Evolutionary conservation across 1,140 invertebrate species (phyloP), one percentile per base, ranked within the genome.

Genomic region (Drosophila littoralis): DNA sequence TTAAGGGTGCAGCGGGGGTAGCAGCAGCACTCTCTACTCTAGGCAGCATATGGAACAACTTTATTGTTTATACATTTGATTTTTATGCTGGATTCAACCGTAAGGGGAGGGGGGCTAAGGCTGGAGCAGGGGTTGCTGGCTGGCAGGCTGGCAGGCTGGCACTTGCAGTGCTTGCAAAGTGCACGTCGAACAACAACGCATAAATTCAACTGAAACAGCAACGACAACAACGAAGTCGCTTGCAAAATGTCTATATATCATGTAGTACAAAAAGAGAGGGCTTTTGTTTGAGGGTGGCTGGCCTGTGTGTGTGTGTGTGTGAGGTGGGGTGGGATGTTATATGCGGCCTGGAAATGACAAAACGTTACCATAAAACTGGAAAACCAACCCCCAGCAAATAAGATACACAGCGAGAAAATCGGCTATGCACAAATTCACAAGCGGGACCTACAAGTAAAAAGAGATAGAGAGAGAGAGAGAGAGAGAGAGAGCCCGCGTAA

Each of bases 31-130:
- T 59, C 40, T 13, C 8, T n/a, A 45, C 38, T 33, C 15, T 58
- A n/a, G 48, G 40, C 51, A 73, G 60, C 75, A 89, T 89, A 89
- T 89, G 84, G 77, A 77, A 75, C 58, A 69, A 80, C 80, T 80
- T 89, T 89, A 84, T 84, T 89, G 84, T 89, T 89, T 89, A 84
- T 84, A 78, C 84, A 89, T 89, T 89, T 89, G 77, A 81, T 81
- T 84, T 80, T 88, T 48, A 51, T 67, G 52, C 17, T 50, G 33
- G 42, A 52, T 35, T 28, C 22, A n/a, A 9, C 36, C 36, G 69
- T 38, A 13, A 57, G 12, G 28, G 28, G 28, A 12, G 32, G 8
- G 7, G 32, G 8, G 7, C 1, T 32, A 7, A 7, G 33, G 33
- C 13, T 6, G 6, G 38, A 50, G 13, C 15, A n/a, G 8, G 58